phyloP scores from a whole-genome alignment of 2,113 vertebrate genomes.

The Hypanus sabinus region DNA sequence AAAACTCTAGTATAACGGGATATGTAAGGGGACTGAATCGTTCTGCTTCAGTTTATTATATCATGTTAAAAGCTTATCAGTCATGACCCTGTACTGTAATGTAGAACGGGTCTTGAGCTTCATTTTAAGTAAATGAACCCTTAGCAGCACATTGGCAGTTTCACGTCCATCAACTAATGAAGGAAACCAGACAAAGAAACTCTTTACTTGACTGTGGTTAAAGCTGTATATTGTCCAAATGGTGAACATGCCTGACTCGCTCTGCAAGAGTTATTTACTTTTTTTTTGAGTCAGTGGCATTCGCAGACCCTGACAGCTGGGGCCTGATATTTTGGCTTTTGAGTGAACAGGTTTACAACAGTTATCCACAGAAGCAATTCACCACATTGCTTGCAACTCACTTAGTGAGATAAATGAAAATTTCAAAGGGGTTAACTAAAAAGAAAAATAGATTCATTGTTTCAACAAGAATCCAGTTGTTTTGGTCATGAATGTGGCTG shows the following conservation, averaged over 20 bases:
- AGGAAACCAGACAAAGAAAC: slow-evolving; percentile 47
- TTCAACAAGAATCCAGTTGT: slow-evolving; percentile 61
- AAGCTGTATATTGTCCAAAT: slow-evolving; percentile 45
- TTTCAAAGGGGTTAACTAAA: slow-evolving; percentile 53
- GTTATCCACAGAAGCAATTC: slow-evolving; percentile 48
- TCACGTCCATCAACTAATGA: background rate
- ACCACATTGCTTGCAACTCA: slow-evolving; percentile 51
- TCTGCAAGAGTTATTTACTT: slow-evolving; percentile 44
- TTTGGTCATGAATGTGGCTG: slow-evolving; percentile 39
- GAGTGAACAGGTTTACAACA: slow-evolving; percentile 55
- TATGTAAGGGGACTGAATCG: background rate
- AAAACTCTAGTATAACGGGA: background rate
- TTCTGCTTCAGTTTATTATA: background rate
- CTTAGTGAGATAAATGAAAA: slow-evolving; percentile 50
- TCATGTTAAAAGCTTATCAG: background rate
- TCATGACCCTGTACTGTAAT: background rate
- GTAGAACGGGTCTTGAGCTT: background rate
- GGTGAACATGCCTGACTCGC: slow-evolving; percentile 41
- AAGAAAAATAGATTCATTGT: slow-evolving; percentile 51
- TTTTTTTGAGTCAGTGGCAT: slow-evolving; percentile 45
- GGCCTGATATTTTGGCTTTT: slow-evolving; percentile 52
- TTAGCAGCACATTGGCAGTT: background rate
- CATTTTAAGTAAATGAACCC: background rate
- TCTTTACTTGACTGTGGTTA: slow-evolving; percentile 40
- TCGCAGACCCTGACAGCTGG: slow-evolving; percentile 53